Evolutionary conservation across 2,888 invertebrate genomes (phyloP).

Genomic region (Gisinianus flammeolus): DNA sequence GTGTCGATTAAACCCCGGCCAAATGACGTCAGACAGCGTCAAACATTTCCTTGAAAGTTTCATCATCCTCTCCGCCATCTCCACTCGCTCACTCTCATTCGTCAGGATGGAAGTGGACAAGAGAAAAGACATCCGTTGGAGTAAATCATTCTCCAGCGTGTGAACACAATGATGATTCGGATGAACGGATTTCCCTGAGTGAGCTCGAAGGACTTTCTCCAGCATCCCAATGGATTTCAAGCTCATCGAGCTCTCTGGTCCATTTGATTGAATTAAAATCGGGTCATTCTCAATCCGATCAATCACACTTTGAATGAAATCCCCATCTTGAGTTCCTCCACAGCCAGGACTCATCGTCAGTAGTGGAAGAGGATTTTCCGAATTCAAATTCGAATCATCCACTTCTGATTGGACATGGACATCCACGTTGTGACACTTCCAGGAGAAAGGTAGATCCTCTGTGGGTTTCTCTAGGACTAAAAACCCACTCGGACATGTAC

Average conservation of each 20-base stretch:
- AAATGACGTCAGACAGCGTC: conserved; percentile 47
- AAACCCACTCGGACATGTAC: conserved; percentile 25
- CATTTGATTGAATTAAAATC: background rate
- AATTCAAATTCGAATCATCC: no score
- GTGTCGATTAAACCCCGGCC: conserved; percentile 49
- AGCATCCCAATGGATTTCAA: conserved; percentile 39
- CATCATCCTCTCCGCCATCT: conserved; percentile 43
- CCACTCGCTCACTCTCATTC: conserved; percentile 42
- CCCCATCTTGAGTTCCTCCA: conserved; percentile 11
- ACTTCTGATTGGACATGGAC: no score
- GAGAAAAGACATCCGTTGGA: conserved; percentile 50
- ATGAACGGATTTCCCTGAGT: conserved; percentile 46
- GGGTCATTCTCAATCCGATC: conserved; percentile 2
- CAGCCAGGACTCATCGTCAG: no score
- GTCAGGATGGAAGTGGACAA: conserved; percentile 30
- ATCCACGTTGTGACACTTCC: conserved; percentile 30
- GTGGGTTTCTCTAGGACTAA: conserved; percentile 15
- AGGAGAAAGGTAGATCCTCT: conserved; percentile 39
- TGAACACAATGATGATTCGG: conserved; percentile 51
- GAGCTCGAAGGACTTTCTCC: conserved; percentile 40
- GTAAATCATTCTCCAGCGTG: conserved; percentile 51
- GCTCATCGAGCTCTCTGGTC: background rate
- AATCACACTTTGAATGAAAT: conserved; percentile 22
- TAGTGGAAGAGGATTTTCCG: no score
- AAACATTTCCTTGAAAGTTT: conserved; percentile 48